Conservation (phyloP, 1,140 invertebrate species). For the Heliconius himera region DNA sequence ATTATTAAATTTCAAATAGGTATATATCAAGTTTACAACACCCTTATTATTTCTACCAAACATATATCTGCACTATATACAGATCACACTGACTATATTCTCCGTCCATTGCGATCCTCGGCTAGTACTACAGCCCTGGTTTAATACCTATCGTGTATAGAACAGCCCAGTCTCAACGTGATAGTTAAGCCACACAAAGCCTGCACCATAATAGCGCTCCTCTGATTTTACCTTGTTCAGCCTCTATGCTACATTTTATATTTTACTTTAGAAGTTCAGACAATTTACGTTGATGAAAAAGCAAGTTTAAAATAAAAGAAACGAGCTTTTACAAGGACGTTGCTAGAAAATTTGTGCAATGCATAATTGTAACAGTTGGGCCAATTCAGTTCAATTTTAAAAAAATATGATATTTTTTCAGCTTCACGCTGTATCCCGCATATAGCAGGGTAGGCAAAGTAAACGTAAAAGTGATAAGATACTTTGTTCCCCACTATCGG, state of each 20-base stretch:
- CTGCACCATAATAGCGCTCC: conserved; percentile 22
- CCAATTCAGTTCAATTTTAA: background rate
- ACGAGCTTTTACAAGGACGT: background rate
- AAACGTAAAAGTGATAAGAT: too few species aligned
- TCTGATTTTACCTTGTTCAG: conserved; percentile 29
- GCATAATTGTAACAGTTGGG: background rate
- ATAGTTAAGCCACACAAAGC: conserved; percentile 33
- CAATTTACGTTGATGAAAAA: conserved; percentile 12
- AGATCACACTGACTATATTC: background rate
- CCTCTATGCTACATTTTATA: conserved; percentile 22
- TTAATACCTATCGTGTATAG: conserved; percentile 27
- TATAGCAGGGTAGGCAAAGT: too few species aligned
- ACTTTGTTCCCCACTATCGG: too few species aligned
- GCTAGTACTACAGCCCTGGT: background rate
- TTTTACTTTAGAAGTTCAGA: conserved; percentile 19
- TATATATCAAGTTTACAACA: too few species aligned
- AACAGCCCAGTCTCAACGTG: conserved; percentile 18
- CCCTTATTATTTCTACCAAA: too few species aligned
- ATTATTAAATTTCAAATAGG: too few species aligned
- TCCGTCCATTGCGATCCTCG: background rate
- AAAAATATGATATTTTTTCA: background rate
- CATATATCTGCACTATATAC: background rate
- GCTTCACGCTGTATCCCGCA: too few species aligned
- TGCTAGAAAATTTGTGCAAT: background rate
- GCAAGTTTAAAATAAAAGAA: conserved; percentile 2